phyloP scores from a whole-genome alignment of 1,140 invertebrate species.

The Melipona quadrifasciata region DNA sequence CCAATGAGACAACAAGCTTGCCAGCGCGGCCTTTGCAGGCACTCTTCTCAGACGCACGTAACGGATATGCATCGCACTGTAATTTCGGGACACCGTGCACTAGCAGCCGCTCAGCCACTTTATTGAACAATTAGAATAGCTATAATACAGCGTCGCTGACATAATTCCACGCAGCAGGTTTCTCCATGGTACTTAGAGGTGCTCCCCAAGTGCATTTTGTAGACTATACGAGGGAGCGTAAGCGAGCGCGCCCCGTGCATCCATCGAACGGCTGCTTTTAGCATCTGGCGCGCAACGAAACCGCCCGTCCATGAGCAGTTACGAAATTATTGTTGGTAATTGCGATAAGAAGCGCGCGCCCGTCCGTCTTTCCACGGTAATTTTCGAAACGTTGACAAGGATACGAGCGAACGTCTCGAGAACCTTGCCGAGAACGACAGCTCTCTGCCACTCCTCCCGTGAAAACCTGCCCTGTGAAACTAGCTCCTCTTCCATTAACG shows the following conservation, averaged over 20 bases:
- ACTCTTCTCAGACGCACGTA: background rate
- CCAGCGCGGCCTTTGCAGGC: background rate
- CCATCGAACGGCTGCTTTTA: constrained; percentile 54
- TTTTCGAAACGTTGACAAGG: constrained; percentile 29
- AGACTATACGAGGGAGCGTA: constrained; percentile 26
- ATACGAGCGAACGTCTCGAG: background rate
- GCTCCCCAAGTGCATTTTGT: constrained; percentile 49
- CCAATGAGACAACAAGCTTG: background rate
- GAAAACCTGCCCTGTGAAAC: background rate
- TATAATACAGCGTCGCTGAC: constrained; percentile 32
- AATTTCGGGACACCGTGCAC: background rate
- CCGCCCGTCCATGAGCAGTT: constrained; percentile 36
- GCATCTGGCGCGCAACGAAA: constrained; percentile 30
- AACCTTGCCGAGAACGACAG: background rate
- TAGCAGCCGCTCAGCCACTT: constrained; percentile 15
- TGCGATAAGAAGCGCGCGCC: constrained; percentile 35
- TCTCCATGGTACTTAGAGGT: constrained; percentile 44
- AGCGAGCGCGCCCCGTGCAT: constrained; percentile 46
- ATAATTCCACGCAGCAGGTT: constrained; percentile 49
- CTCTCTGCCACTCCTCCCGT: too few species aligned
- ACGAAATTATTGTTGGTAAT: constrained; percentile 50
- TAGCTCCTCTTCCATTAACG: background rate
- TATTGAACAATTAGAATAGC: constrained; percentile 52
- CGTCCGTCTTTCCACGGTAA: constrained; percentile 28
- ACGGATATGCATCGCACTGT: background rate